A percentile compares a stretch with the other conserved stretches of the same genome.
phyloP scores from a whole-genome alignment of 2,888 invertebrate species.

The Ypsolopha sequella region DNA sequence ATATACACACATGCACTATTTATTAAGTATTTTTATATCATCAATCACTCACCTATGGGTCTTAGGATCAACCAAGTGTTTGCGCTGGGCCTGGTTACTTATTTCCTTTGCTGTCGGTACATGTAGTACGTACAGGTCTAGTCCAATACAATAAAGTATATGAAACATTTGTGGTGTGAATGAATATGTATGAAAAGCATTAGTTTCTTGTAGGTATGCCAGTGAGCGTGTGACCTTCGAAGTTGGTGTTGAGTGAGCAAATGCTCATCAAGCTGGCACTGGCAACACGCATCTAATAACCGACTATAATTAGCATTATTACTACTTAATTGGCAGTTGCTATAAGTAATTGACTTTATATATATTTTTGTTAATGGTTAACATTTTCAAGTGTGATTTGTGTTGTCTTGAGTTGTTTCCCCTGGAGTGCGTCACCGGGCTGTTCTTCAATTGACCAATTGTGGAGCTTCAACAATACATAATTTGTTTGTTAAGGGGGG shows the following conservation, averaged over 20 bases:
- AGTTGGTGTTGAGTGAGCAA: constrained; percentile 31
- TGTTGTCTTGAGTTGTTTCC: background rate
- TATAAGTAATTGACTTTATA: background rate
- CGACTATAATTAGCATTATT: constrained; percentile 29
- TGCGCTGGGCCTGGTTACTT: too few species aligned
- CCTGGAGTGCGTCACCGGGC: background rate
- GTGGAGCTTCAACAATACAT: background rate
- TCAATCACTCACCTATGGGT: too few species aligned
- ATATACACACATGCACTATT: too few species aligned
- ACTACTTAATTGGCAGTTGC: constrained; percentile 1
- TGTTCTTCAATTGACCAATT: constrained; percentile 4
- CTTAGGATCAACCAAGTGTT: too few species aligned
- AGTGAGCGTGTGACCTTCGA: constrained; percentile 51
- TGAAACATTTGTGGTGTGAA: background rate
- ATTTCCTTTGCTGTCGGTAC: too few species aligned
- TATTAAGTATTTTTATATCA: too few species aligned
- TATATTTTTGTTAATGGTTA: background rate
- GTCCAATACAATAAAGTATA: background rate
- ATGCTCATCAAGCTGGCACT: constrained; percentile 42
- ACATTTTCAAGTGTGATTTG: background rate
- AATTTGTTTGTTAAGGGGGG: constrained; percentile 2
- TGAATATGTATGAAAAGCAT: background rate
- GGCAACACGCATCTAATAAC: constrained; percentile 34
- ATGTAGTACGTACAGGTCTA: background rate
- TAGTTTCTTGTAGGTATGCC: constrained; percentile 22